Evolutionary conservation across 2,113 vertebrate genomes (phyloP).

Genomic region (Misgurnus anguillicaudatus): DNA sequence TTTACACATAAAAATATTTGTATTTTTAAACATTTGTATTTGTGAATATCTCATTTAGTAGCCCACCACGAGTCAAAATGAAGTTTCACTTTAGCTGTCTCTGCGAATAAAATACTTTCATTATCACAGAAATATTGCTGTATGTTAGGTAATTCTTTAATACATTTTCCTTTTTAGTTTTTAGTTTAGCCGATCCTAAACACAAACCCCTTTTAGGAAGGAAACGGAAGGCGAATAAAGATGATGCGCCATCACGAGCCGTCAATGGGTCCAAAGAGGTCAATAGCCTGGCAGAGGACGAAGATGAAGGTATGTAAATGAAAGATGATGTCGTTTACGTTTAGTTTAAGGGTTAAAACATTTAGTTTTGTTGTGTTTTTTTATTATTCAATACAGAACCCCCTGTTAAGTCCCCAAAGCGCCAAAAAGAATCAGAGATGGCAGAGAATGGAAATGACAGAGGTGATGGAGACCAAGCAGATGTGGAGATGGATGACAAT

Average conservation of each 20-base stretch:
- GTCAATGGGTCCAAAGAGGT: constrained; percentile 12
- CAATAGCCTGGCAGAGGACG: neutral
- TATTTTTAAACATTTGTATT: too few species aligned
- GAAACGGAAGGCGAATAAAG: neutral
- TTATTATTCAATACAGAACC: constrained; percentile 16
- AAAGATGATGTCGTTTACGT: neutral
- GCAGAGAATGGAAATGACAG: constrained; percentile 4
- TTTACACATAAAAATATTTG: too few species aligned
- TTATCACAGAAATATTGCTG: neutral
- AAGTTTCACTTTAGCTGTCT: too few species aligned
- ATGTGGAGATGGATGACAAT: constrained; percentile 36
- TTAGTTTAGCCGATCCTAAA: neutral
- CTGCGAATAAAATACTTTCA: too few species aligned
- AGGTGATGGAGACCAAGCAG: neutral
- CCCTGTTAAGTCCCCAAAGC: constrained; percentile 32
- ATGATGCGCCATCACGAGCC: neutral
- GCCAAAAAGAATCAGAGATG: neutral
- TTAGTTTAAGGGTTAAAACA: neutral
- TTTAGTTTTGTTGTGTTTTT: neutral
- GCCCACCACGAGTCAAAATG: too few species aligned
- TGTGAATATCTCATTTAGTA: neutral
- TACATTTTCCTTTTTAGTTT: neutral
- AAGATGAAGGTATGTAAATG: constrained; percentile 43
- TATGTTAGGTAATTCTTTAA: neutral
- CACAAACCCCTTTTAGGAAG: constrained; percentile 32